Evolutionary conservation across 2,113 vertebrate species (phyloP).

Genomic region (Propithecus coquereli): DNA sequence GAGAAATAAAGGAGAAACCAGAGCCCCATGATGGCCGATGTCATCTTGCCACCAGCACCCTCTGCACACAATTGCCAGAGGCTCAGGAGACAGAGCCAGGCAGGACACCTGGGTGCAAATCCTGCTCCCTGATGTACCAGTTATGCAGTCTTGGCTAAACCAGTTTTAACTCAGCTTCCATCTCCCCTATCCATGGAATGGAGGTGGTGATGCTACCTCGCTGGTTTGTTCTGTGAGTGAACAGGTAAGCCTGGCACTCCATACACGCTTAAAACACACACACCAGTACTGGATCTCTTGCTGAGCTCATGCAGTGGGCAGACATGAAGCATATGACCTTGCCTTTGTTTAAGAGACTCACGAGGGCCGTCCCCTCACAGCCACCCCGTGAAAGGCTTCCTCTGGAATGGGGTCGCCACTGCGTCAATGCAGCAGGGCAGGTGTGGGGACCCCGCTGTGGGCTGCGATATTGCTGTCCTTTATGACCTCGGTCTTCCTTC

Average conservation of each 20-base stretch:
- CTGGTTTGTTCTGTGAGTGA: not conserved
- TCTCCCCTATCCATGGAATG: not conserved
- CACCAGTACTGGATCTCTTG: not conserved
- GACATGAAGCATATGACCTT: fast-evolving
- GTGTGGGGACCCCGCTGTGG: not conserved
- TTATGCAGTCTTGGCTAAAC: not conserved
- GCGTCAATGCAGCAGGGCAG: not conserved
- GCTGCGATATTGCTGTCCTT: not conserved
- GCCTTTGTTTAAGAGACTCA: not conserved
- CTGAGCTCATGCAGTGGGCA: not conserved
- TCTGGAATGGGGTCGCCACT: not conserved
- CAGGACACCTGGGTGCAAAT: not conserved
- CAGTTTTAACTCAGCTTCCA: fast-evolving
- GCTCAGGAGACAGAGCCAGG: not conserved
- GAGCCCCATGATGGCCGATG: fast-evolving
- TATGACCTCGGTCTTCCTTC: not conserved
- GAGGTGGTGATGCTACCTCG: fast-evolving
- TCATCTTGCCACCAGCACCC: too few species aligned
- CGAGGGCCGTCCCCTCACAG: too few species aligned
- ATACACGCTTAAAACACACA: not conserved
- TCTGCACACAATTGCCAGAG: not conserved
- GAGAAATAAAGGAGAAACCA: not conserved
- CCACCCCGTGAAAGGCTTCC: too few species aligned
- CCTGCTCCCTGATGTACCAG: not conserved
- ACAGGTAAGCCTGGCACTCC: too few species aligned